A percentile compares a stretch with the other conserved stretches of the same genome.
Evolutionary conservation across 2,888 invertebrate genomes (phyloP).

Genomic region (Erebia aethiops): DNA sequence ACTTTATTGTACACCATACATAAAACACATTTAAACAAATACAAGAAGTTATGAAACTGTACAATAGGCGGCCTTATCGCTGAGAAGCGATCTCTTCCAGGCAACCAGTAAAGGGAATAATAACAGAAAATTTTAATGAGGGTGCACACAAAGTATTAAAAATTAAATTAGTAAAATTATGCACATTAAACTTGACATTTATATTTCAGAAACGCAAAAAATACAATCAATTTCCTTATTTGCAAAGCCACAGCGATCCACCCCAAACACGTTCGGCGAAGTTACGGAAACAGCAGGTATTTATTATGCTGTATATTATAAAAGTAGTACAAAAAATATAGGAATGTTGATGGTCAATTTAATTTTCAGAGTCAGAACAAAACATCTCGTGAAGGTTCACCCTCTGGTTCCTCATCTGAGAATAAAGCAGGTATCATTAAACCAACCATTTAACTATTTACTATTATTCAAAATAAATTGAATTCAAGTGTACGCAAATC

Average conservation of each 20-base stretch:
- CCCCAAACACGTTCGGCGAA: slow-evolving; percentile 82
- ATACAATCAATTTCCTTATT: slow-evolving; percentile 72
- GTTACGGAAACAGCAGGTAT: slow-evolving; percentile 82
- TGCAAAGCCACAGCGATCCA: slow-evolving; percentile 73
- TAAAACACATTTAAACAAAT: too few relatives aligned
- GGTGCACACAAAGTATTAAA: too few relatives aligned
- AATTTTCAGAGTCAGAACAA: slow-evolving; percentile 61
- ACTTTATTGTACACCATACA: too few relatives aligned
- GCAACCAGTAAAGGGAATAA: too few relatives aligned
- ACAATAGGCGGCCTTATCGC: too few relatives aligned
- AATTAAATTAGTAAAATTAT: too few relatives aligned
- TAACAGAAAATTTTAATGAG: too few relatives aligned
- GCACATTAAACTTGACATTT: too few relatives aligned
- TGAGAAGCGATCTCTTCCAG: too few relatives aligned
- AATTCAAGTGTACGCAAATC: background rate
- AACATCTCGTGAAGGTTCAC: slow-evolving; percentile 74
- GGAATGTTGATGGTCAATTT: background rate
- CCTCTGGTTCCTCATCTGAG: slow-evolving; percentile 72
- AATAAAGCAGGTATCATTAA: slow-evolving; percentile 61
- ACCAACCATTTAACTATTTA: background rate
- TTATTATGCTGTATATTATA: background rate
- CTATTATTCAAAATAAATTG: background rate
- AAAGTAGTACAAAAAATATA: background rate
- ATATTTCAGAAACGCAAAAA: slow-evolving; percentile 72
- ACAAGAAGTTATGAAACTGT: too few relatives aligned